Evolutionary conservation across 2,888 invertebrate species (phyloP), one percentile per base, ranked within the genome.

Genomic region (Tenthredo livida): DNA sequence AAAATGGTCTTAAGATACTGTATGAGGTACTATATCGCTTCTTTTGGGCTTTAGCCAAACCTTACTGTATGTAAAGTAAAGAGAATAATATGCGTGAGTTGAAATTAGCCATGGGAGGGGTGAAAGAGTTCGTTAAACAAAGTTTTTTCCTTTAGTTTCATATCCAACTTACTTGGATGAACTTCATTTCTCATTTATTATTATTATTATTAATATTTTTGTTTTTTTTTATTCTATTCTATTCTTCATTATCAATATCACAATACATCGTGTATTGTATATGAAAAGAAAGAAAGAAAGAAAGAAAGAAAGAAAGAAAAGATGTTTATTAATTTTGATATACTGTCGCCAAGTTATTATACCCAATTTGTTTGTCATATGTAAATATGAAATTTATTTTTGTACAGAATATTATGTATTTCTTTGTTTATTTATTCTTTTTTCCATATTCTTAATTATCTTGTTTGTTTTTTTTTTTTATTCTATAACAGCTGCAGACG

Each of bases 31-130:
- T n/a, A 43, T 83, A 83, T 83, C 84, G 75, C 82, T 80, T 72
- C 17, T 85, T 82, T 88, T 88, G 88, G 87, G 85, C 77, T 86
- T 85, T 82, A 77, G 88, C 88, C 88, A 88, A 88, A 85, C 85
- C 21, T 7, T 73, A 50, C 5, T 83, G 47, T 83, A 29, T 43
- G 85, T 85, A 65, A 72, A 80, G 80, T n/a, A n/a, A n/a, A n/a
- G n/a, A n/a, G n/a, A n/a, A 85, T 86, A 75, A 85, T 80, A 84
- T 85, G 58, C 70, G 80, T 82, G 65, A 84, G 78, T 87, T 87
- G 85, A 87, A 87, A 86, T 87, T 88, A 88, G 87, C 87, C 82
- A 29, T 86, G 85, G 77, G 83, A 80, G 61, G 85, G 61, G 37
- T 33, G 37, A 37, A 17, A 33, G 29, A 67, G 29, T 61, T 86